Evolutionary conservation across 2,888 invertebrate genomes (phyloP).

Genomic region (Deilephila porcellus): DNA sequence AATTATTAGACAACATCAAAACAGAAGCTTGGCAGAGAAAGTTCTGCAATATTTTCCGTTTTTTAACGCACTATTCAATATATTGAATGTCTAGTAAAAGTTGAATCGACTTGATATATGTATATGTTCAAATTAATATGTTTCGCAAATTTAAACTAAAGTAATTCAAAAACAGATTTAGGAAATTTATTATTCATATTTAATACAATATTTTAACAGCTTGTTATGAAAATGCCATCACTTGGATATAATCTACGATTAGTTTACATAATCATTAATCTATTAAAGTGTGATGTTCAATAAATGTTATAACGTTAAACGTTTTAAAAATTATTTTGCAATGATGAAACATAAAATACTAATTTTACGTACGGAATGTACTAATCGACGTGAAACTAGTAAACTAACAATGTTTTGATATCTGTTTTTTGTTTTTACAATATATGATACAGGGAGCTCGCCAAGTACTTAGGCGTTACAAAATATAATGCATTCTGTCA

Average conservation of each 20-base stretch:
- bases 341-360: not conserved
- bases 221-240: not conserved
- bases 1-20: not conserved
- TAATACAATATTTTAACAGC: conserved; percentile 12
- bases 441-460: conserved; percentile 21
- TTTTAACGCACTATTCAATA: too few species aligned
- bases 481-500: conserved; percentile 20
- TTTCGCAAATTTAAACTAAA: not conserved
- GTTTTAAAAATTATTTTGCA: conserved; percentile 1
- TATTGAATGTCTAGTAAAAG: too few species aligned
- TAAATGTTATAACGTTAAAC: conserved; percentile 7
- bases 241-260: not conserved
- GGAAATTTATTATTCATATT: not conserved
- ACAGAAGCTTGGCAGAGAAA: not conserved
- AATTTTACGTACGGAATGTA: not conserved
- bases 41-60: too few species aligned
- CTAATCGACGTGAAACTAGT: conserved; percentile 8
- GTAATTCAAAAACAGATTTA: too few species aligned
- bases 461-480: conserved; percentile 16
- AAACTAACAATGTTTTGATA: conserved; percentile 18
- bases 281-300: not conserved
- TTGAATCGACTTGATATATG: too few species aligned
- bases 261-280: not conserved
- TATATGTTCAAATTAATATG: not conserved
- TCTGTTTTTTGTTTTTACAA: conserved; percentile 15